phyloP scores from a whole-genome alignment of 1,140 invertebrate genomes.

The Drosophila saltans region DNA sequence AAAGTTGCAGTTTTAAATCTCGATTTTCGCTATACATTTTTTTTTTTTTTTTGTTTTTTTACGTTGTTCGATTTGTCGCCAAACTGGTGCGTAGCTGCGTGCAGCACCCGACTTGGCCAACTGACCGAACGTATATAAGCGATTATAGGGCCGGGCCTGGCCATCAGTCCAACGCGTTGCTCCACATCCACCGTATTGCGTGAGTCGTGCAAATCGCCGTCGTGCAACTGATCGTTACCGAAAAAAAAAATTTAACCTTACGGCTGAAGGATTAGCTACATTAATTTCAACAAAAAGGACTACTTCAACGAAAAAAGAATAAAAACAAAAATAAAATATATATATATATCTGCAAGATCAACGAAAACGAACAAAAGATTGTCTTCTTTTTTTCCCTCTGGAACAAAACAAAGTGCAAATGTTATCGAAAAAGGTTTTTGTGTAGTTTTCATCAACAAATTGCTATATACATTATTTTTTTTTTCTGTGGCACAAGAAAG shows the following conservation, averaged over 20 bases:
- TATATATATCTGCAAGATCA: constrained; percentile 1
- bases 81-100: constrained; percentile 81
- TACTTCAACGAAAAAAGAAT: not conserved
- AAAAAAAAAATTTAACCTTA: constrained; percentile 18
- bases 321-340: not conserved
- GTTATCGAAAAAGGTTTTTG: constrained; percentile 27
- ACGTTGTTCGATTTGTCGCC: constrained; percentile 70
- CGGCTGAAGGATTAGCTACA: constrained; percentile 27
- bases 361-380: constrained; percentile 17
- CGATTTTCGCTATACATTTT: constrained; percentile 41
- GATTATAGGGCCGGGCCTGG: constrained; percentile 83
- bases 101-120: constrained; percentile 54
- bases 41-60: constrained; percentile 32
- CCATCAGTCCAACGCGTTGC: constrained; percentile 83
- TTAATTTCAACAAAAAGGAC: not conserved
- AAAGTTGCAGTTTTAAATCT: constrained; percentile 50
- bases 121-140: constrained; percentile 83
- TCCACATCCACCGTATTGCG: constrained; percentile 68
- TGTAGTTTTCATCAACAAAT: constrained; percentile 5
- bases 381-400: constrained; percentile 20
- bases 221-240: constrained; percentile 34
- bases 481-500: constrained; percentile 32
- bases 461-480: constrained; percentile 4
- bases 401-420: constrained; percentile 41
- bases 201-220: constrained; percentile 41